Evolutionary conservation across 1,140 invertebrate genomes (phyloP).

Genomic region (Papilio helenus): DNA sequence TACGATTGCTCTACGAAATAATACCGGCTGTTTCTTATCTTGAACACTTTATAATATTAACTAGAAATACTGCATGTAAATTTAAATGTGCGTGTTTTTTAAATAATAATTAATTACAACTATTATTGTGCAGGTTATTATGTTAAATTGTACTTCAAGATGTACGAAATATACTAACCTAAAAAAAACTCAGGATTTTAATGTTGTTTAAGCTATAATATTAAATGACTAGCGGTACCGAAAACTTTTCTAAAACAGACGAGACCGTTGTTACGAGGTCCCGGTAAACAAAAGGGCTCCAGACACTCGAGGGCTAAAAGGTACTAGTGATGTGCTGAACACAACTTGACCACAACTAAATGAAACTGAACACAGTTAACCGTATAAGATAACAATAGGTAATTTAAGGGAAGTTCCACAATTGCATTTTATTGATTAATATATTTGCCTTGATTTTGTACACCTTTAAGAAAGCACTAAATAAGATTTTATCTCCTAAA

Average conservation of each 20-base stretch:
- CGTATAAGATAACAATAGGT: background rate
- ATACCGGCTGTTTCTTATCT: constrained; percentile 14
- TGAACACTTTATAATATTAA: constrained; percentile 14
- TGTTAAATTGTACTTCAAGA: no score
- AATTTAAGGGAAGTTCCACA: no score
- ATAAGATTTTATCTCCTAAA: no score
- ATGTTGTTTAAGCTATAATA: no score
- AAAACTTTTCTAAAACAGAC: background rate
- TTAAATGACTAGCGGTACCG: background rate
- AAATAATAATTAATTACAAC: no score
- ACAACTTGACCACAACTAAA: no score
- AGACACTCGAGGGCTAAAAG: background rate
- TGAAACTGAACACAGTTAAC: background rate
- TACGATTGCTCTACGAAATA: background rate
- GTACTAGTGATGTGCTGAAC: constrained; percentile 5
- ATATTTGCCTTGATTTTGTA: no score
- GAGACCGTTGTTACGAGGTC: background rate
- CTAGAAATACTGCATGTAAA: background rate
- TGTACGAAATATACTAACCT: no score
- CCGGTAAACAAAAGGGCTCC: constrained; percentile 6
- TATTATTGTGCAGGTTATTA: no score
- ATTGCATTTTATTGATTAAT: no score
- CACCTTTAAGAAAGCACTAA: no score
- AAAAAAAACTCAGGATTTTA: no score
- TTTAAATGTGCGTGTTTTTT: background rate